phyloP scores from a whole-genome alignment of 2,888 invertebrate genomes.

The Amblyjoppa proteus region DNA sequence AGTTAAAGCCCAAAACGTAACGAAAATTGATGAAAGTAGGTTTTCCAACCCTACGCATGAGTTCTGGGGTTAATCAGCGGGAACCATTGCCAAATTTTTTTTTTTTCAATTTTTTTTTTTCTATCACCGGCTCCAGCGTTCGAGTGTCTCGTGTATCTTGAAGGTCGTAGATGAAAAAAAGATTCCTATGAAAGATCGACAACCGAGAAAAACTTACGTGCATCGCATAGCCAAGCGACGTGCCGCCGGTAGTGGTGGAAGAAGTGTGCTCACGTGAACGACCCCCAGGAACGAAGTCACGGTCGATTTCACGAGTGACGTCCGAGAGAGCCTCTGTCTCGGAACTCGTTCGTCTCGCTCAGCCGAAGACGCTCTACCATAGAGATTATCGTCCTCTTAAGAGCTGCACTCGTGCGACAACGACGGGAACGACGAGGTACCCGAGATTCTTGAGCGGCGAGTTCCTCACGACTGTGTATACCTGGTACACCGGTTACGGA shows the following conservation, averaged over 20 bases:
- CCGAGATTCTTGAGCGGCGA: constrained; percentile 8
- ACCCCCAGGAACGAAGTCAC: constrained; percentile 51
- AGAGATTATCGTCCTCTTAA: constrained; percentile 50
- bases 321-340: constrained; percentile 35
- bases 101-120: not conserved
- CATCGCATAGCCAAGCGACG: constrained; percentile 2
- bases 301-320: constrained; percentile 62
- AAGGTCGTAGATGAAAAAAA: not conserved
- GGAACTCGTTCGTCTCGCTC: constrained; percentile 65
- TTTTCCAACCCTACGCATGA: no score
- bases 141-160: not conserved
- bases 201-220: constrained; percentile 25
- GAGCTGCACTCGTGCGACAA: constrained; percentile 39
- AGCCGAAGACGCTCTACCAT: constrained; percentile 49
- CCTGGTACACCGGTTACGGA: constrained; percentile 10
- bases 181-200: constrained; percentile 19
- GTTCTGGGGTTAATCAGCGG: not conserved
- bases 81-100: not conserved
- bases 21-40: no score
- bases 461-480: constrained; percentile 3
- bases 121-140: not conserved
- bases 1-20: no score
- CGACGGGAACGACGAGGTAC: constrained; percentile 13
- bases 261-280: constrained; percentile 42
- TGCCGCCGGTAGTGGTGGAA: constrained; percentile 27